Evolutionary conservation across 37 sponge, comb jelly and placozoan genomes (phyloP), one percentile per base, ranked within the genome.

Genomic region (Bolinopsis microptera): DNA sequence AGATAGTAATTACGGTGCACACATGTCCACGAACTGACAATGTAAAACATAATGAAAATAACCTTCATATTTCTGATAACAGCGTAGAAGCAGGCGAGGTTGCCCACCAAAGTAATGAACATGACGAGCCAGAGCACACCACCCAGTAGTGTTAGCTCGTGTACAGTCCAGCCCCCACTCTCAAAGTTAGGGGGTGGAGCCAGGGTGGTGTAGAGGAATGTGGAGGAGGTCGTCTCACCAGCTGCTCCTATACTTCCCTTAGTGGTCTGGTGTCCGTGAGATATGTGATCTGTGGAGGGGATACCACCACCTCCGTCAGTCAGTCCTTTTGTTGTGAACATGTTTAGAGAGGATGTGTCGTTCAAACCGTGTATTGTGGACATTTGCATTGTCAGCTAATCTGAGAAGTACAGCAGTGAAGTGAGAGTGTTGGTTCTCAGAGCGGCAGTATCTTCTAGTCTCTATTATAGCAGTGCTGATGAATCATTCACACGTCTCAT

Each of bases 41-140:
- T n/a, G n/a, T n/a, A n/a, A n/a, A n/a, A n/a, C n/a, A n/a, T n/a
- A 48, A 13, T 48, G 61, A 48, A 48, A 86, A 86, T 86, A 18
- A 48, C 61, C 90, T 41, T 39, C 0, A 40, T 86, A 38, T 86
- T 86, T 38, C 35, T 39, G 90, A 33, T 34, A 28, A 86, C 90
- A 18, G 90, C 90, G 90, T 86, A 86, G 48, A 86, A 86, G 39
- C 90, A 86, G 3, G 27, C 30, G 31, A 86, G 0, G 39, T 86
- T 86, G 2, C 90, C 90, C 3, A 86, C 16, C 5, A 86, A 38
- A 26, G 90, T 34, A 0, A 39, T 27, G 3, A 86, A 3, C 22
- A 86, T 27, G 3, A 38, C 90, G 22, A 86, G 3, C 90, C 90
- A 86, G 25, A 86, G 41, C 13, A 86, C 34, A 18, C 26, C 41